These are phyloP conservation scores for Hypomecis punctinalis DNA, from an alignment of 2,888 invertebrate genomes.

Conservation along the genomic window DNA sequence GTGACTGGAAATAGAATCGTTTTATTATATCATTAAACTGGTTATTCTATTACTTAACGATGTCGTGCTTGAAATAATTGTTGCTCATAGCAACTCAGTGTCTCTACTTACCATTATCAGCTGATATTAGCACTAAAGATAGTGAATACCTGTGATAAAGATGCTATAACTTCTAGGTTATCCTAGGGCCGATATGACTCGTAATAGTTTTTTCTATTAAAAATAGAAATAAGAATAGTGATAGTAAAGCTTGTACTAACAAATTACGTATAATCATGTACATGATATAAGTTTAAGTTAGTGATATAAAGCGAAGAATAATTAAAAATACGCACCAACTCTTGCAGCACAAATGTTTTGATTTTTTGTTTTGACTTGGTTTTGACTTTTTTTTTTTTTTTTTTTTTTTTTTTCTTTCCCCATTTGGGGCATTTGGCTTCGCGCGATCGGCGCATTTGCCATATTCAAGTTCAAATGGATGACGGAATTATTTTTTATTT, in stretches of 20 bases:
- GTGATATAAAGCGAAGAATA: no score
- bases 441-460: no score
- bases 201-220: background rate
- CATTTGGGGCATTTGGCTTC: no score
- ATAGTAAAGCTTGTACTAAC: background rate
- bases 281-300: background rate
- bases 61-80: background rate
- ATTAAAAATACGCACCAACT: no score
- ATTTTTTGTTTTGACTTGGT: background rate
- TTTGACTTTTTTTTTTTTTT: background rate
- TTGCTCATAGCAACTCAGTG: constrained; percentile 17
- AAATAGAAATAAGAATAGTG: background rate
- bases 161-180: constrained; percentile 35
- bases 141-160: constrained; percentile 14
- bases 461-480: no score
- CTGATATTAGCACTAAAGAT: constrained; percentile 18
- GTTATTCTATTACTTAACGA: background rate
- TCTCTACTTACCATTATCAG: constrained; percentile 4
- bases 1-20: background rate
- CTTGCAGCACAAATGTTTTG: no score
- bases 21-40: background rate
- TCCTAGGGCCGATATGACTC: constrained; percentile 3
- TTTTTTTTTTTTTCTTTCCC: no score
- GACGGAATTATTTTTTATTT: no score
- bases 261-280: background rate